Conservation (phyloP, 2,113 vertebrate species). For the Paraplagusia blochii region DNA sequence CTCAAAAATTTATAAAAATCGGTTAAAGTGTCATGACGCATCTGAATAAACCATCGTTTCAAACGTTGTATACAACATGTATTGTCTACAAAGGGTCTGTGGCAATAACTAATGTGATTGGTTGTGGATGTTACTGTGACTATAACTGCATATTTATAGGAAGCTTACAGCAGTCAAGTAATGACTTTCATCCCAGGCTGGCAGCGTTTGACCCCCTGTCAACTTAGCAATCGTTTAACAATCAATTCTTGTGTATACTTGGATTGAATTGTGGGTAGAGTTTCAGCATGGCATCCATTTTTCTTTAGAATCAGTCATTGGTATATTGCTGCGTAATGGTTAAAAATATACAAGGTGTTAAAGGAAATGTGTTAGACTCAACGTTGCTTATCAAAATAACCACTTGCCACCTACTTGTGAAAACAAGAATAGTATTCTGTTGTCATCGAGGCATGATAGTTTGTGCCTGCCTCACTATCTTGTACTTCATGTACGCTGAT, state of each 20-base stretch:
- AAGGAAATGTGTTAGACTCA: constrained; percentile 6
- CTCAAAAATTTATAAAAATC: constrained; percentile 36
- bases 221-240: not conserved
- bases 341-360: constrained; percentile 7
- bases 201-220: not conserved
- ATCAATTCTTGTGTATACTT: not conserved
- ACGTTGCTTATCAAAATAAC: constrained; percentile 10
- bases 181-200: not conserved
- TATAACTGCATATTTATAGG: not conserved
- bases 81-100: not conserved
- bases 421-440: constrained; percentile 41
- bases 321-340: constrained; percentile 20
- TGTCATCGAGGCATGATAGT: constrained; percentile 38
- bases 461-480: constrained; percentile 42
- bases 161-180: not conserved
- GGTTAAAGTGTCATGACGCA: not conserved
- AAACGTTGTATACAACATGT: not conserved
- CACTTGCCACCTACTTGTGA: constrained; percentile 43
- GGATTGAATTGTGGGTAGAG: not conserved
- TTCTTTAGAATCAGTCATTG: not conserved
- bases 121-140: constrained; percentile 36
- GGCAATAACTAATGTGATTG: constrained; percentile 19
- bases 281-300: not conserved
- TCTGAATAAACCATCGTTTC: not conserved
- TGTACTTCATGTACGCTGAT: constrained; percentile 30